These are phyloP conservation scores for Phalanger gymnotis DNA, from an alignment of 2,797 vertebrate genomes.

Conservation along the genomic window DNA sequence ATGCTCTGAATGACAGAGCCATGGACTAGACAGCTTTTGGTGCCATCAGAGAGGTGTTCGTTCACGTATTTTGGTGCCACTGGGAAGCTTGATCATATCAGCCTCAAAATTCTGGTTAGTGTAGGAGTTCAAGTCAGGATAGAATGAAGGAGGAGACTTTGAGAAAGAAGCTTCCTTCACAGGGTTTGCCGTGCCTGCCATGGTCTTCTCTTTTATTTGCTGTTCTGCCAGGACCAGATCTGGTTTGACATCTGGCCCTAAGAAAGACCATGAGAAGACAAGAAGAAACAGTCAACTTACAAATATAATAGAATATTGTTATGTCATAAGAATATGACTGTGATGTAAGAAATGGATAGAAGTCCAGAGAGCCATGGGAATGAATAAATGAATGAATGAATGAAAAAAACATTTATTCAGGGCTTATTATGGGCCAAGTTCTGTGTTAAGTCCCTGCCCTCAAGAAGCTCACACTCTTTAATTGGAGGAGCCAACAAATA, in stretches of 20 bases:
- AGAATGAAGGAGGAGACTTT: background rate
- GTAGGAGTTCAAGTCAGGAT: background rate
- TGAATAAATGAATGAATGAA: background rate
- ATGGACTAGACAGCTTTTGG: background rate
- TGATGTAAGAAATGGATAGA: background rate
- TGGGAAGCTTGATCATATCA: background rate
- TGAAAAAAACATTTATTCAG: background rate
- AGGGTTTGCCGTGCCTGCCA: rapidly evolving
- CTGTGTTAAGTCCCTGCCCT: background rate
- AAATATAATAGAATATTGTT: background rate
- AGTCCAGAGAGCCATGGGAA: background rate
- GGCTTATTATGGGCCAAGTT: background rate
- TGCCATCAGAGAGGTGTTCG: conserved; percentile 25
- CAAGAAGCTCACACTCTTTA: background rate
- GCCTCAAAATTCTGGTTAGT: conserved; percentile 46
- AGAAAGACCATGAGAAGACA: background rate
- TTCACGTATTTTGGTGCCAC: background rate
- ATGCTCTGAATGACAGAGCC: background rate
- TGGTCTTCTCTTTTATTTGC: background rate
- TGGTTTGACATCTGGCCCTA: conserved; percentile 74
- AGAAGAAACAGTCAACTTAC: background rate
- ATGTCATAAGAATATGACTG: background rate
- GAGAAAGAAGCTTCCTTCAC: background rate
- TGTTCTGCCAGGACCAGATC: conserved; percentile 57
- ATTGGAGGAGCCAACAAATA: background rate